A percentile compares a stretch with the other conserved stretches of the same genome.
phyloP scores from a whole-genome alignment of 2,888 invertebrate species.

The Drosophila borealis region DNA sequence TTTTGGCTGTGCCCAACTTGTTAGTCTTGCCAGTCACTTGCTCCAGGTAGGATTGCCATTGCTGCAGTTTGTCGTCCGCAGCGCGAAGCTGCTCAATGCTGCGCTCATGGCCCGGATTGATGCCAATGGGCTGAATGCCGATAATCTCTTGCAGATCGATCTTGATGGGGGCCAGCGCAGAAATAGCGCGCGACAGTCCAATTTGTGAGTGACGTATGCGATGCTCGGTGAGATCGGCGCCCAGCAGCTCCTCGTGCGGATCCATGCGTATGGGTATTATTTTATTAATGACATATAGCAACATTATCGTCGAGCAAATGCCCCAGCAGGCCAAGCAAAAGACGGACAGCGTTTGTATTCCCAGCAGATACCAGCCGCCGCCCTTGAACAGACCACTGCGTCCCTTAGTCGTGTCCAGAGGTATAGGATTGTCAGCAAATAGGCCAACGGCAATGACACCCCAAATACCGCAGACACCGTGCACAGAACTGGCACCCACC shows the following conservation, averaged over 20 bases:
- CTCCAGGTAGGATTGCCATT: constrained; percentile 83
- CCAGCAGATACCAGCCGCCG: constrained; percentile 94
- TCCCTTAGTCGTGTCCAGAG: constrained; percentile 92
- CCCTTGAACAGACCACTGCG: constrained; percentile 92
- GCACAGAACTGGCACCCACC: constrained; percentile 95
- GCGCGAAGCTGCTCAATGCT: constrained; percentile 82
- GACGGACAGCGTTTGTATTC: constrained; percentile 91
- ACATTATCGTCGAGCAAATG: constrained; percentile 88
- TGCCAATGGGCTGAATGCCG: constrained; percentile 85
- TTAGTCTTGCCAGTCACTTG: constrained; percentile 69
- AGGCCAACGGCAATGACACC: constrained; percentile 92
- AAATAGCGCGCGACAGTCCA: constrained; percentile 90
- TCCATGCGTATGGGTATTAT: constrained; percentile 94
- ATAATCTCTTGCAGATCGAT: constrained; percentile 84
- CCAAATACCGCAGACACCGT: constrained; percentile 92
- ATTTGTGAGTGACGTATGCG: constrained; percentile 89
- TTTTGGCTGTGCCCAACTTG: constrained; percentile 16
- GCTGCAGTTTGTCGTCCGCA: constrained; percentile 82
- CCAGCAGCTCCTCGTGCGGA: constrained; percentile 93
- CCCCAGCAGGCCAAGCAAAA: constrained; percentile 92
- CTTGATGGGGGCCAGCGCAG: constrained; percentile 89
- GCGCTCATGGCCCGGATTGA: constrained; percentile 88
- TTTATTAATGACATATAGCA: constrained; percentile 92
- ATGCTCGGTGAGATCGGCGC: constrained; percentile 96
- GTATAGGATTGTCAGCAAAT: constrained; percentile 93